Percentiles rank a stretch among this genome's conserved stretches.
Evolutionary conservation across 2,113 vertebrate genomes (phyloP).

Genomic region (Pollachius pollachius): DNA sequence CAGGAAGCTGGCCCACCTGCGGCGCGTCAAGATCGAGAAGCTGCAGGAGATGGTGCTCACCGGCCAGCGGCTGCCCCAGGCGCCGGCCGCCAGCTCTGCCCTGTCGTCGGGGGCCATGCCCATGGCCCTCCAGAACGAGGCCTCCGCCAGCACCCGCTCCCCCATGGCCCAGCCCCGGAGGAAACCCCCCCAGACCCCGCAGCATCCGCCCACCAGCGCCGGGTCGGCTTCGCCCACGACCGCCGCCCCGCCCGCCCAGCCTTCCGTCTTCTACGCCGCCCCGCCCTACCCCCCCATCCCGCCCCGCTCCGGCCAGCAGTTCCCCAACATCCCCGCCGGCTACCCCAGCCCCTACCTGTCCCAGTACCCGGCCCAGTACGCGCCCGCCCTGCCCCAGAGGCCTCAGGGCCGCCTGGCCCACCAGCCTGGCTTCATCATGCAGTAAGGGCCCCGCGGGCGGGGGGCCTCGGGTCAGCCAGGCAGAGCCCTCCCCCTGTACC

Average conservation of each 20-base stretch:
- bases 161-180: constrained; percentile 77
- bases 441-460: constrained; percentile 69
- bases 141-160: constrained; percentile 42
- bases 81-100: constrained; percentile 40
- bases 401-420: constrained; percentile 80
- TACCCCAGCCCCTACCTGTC: constrained; percentile 77
- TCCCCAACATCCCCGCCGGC: constrained; percentile 59
- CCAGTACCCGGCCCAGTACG: constrained; percentile 67
- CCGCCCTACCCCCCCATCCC: constrained; percentile 84
- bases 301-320: constrained; percentile 77
- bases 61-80: constrained; percentile 76
- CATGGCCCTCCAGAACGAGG: constrained; percentile 47
- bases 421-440: constrained; percentile 92
- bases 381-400: constrained; percentile 84
- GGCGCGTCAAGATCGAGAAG: constrained; percentile 95
- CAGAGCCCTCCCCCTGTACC: constrained; percentile 48
- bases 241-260: constrained; percentile 48
- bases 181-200: constrained; percentile 79
- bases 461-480: constrained; percentile 18
- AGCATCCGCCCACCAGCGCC: constrained; percentile 68
- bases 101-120: constrained; percentile 50
- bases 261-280: constrained; percentile 65
- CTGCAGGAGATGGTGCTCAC: constrained; percentile 94
- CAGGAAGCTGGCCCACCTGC: constrained; percentile 88
- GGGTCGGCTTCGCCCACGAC: constrained; percentile 30